phyloP scores from a whole-genome alignment of 1,140 invertebrate genomes.

The Drosophila suzukii region DNA sequence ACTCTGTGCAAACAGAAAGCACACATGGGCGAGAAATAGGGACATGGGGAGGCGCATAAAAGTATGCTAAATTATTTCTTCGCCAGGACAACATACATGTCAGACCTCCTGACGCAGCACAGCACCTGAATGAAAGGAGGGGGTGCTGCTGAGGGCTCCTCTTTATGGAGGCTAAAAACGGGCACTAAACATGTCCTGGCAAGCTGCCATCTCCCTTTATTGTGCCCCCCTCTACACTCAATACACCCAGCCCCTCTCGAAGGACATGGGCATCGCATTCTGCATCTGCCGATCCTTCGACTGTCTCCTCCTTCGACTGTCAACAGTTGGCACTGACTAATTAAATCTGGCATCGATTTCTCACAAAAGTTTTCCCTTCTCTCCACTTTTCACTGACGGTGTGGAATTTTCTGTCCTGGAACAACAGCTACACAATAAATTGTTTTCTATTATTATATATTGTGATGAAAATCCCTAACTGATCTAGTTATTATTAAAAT shows the following conservation, averaged over 20 bases:
- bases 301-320: constrained; percentile 19
- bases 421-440: not conserved
- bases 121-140: constrained; percentile 12
- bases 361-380: constrained; percentile 4
- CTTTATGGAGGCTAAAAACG: constrained; percentile 33
- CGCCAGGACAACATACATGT: constrained; percentile 24
- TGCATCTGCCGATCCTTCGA: constrained; percentile 31
- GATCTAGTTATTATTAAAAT: not conserved
- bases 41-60: constrained; percentile 22
- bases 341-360: constrained; percentile 48
- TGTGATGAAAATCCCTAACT: not conserved
- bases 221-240: not conserved
- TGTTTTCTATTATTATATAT: not conserved
- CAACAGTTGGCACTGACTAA: constrained; percentile 49
- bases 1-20: constrained; percentile 13
- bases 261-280: constrained; percentile 25
- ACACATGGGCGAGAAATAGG: not conserved
- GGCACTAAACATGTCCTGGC: constrained; percentile 50
- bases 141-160: constrained; percentile 14
- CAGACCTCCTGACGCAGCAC: constrained; percentile 11
- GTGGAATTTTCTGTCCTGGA: not conserved
- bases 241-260: not conserved
- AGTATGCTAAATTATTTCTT: constrained; percentile 58
- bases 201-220: constrained; percentile 43
- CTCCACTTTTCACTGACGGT: not conserved